A percentile compares a stretch with the other conserved stretches of the same genome.
These are phyloP conservation scores for Orthosia gothica DNA, from an alignment of 2,888 invertebrate genomes.

Conservation along the genomic window DNA sequence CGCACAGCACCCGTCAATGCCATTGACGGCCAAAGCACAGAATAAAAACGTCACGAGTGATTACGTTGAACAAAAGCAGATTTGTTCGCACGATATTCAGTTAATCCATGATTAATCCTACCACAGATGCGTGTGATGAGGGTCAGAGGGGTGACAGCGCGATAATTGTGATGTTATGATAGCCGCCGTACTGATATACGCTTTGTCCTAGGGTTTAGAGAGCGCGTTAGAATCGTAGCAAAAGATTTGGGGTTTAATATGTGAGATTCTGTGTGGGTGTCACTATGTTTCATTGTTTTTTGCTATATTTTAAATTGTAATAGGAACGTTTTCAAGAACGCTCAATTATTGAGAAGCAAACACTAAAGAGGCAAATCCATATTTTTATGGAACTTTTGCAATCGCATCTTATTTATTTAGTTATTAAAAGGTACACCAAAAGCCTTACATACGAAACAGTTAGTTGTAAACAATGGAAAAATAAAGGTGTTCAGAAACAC, in stretches of 20 bases:
- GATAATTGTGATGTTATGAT: constrained; percentile 87
- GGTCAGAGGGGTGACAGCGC: constrained; percentile 83
- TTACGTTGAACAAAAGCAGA: constrained; percentile 78
- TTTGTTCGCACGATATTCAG: constrained; percentile 79
- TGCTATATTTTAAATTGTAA: not conserved
- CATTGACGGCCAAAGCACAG: constrained; percentile 58
- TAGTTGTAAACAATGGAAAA: too few species aligned
- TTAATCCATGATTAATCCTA: constrained; percentile 85
- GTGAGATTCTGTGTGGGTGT: not conserved
- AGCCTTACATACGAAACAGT: too few species aligned
- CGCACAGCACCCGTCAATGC: constrained; percentile 43
- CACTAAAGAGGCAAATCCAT: too few species aligned
- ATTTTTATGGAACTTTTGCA: too few species aligned
- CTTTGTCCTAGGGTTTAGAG: constrained; percentile 51
- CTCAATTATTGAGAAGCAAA: too few species aligned
- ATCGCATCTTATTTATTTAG: too few species aligned
- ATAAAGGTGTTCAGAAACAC: too few species aligned
- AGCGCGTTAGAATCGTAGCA: not conserved
- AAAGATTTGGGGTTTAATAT: constrained; percentile 38
- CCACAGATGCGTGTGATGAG: constrained; percentile 86
- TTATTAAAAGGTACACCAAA: too few species aligned
- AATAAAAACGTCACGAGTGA: constrained; percentile 80
- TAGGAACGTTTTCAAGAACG: too few species aligned
- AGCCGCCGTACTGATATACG: constrained; percentile 62
- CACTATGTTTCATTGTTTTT: not conserved